Evolutionary conservation across 2,797 vertebrate genomes (phyloP).

Genomic region (Falco columbarius): DNA sequence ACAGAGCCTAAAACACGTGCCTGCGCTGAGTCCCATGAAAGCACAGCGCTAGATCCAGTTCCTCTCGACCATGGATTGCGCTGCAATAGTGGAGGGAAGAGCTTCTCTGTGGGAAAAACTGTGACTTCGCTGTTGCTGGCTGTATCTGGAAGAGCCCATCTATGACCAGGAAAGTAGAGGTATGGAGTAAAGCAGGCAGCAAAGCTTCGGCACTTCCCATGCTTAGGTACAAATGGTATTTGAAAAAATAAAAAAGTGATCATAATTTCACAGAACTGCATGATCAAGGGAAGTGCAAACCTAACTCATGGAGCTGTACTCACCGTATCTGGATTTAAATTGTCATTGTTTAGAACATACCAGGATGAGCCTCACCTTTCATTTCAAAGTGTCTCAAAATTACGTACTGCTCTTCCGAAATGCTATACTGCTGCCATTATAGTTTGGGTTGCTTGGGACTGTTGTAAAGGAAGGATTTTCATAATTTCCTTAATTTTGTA

Average conservation of each 20-base stretch:
- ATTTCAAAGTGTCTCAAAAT: background rate
- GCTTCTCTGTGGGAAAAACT: background rate
- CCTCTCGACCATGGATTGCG: accelerated
- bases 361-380: background rate
- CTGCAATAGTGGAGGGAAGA: background rate
- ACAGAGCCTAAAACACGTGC: background rate
- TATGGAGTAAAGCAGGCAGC: background rate
- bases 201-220: background rate
- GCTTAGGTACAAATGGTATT: background rate
- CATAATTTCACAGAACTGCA: background rate
- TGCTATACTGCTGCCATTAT: background rate
- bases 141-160: background rate
- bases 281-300: background rate
- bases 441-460: background rate
- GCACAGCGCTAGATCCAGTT: background rate
- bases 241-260: background rate
- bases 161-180: background rate
- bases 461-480: background rate
- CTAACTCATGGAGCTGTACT: background rate
- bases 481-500: background rate
- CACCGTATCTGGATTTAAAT: background rate
- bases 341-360: background rate
- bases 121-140: accelerated
- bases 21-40: background rate
- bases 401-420: background rate